These are phyloP conservation scores for Lepidocolaptes lacrymiger DNA, from an alignment of 2,797 vertebrate species.

Conservation along the genomic window DNA sequence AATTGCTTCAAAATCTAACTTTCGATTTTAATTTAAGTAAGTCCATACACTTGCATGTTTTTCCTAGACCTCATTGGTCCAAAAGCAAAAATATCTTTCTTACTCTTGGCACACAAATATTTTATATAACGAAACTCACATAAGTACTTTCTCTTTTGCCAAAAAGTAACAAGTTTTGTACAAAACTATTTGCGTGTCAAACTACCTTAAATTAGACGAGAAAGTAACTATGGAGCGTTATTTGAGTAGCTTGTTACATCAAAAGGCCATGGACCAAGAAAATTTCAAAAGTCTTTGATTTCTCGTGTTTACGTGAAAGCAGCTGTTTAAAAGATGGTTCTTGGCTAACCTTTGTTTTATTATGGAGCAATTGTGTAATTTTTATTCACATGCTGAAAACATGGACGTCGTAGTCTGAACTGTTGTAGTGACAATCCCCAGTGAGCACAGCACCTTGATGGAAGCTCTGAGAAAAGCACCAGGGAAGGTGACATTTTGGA, in stretches of 20 bases:
- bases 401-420: rapidly evolving
- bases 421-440: rapidly evolving
- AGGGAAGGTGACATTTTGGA: not conserved
- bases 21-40: not conserved
- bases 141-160: not conserved
- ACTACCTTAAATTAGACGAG: not conserved
- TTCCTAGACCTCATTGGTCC: not conserved
- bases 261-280: not conserved
- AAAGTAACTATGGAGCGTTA: not conserved
- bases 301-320: not conserved
- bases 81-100: not conserved
- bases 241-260: not conserved
- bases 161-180: not conserved
- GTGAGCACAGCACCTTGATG: not conserved
- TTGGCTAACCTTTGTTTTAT: not conserved
- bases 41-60: rapidly evolving
- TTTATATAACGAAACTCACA: not conserved
- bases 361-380: not conserved
- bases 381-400: not conserved
- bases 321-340: not conserved
- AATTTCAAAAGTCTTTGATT: not conserved
- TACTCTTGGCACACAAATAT: not conserved
- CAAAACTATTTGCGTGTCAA: not conserved
- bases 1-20: not conserved
- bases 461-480: not conserved